Percentiles rank a stretch among this genome's conserved stretches.
Conservation (phyloP, 2,797 vertebrate genomes). For the Rhinophrynus dorsalis region DNA sequence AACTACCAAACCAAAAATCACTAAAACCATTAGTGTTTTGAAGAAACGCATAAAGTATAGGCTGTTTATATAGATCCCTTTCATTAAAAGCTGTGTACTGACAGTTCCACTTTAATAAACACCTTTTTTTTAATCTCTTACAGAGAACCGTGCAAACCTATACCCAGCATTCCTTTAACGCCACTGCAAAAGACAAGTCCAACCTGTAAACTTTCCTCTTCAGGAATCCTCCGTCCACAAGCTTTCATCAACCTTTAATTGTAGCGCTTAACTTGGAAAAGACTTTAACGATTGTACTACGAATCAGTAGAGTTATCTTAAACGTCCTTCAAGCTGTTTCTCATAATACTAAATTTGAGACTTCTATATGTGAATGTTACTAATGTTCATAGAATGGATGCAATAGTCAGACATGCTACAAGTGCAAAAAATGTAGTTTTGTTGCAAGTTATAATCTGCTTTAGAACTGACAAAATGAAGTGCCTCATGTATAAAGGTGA, state of each 20-base stretch:
- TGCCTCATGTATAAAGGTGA: too few relatives aligned
- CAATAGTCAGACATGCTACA: neutral
- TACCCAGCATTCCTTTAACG: conserved; percentile 58
- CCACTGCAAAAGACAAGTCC: conserved; percentile 63
- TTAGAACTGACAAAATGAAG: too few relatives aligned
- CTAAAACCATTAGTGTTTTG: too few relatives aligned
- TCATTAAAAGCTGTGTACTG: neutral
- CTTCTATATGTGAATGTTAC: neutral
- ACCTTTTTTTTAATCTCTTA: neutral
- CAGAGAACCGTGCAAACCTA: conserved; percentile 78
- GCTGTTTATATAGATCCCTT: neutral
- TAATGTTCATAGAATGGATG: neutral
- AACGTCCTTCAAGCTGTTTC: neutral
- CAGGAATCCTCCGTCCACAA: neutral
- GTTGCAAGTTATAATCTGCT: too few relatives aligned
- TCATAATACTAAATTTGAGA: neutral
- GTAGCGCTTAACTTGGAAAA: neutral
- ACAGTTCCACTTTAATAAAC: neutral
- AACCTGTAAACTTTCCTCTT: conserved; percentile 72
- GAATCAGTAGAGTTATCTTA: neutral
- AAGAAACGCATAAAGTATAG: neutral
- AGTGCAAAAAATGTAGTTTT: too few relatives aligned
- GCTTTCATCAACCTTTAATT: neutral
- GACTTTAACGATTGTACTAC: neutral
- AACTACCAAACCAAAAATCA: neutral